These are phyloP conservation scores for Taxidea taxus DNA, from an alignment of 2,113 vertebrate species.

Conservation along the genomic window DNA sequence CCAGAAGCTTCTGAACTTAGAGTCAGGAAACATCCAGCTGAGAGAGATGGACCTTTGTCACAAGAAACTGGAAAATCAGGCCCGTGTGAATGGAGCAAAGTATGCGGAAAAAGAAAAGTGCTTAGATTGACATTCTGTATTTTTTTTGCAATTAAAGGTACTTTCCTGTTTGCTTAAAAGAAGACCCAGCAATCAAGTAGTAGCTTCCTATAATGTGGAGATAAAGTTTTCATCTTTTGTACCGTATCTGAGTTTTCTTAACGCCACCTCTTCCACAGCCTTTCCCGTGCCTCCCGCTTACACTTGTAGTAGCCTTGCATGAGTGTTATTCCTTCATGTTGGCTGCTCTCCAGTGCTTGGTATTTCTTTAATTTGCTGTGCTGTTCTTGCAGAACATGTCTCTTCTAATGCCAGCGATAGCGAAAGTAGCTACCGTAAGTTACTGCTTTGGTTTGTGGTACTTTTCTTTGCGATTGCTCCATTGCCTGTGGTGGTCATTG, in stretches of 20 bases:
- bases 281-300: slow-evolving; percentile 73
- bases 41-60: background rate
- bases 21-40: background rate
- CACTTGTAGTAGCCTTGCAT: slow-evolving; percentile 79
- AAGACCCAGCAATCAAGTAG: background rate
- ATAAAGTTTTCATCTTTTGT: slow-evolving; percentile 83
- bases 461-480: slow-evolving; percentile 79
- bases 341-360: slow-evolving; percentile 82
- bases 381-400: slow-evolving; percentile 90
- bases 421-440: slow-evolving; percentile 91
- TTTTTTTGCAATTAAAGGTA: background rate
- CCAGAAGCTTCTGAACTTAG: background rate
- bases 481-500: slow-evolving; percentile 67
- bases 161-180: slow-evolving; percentile 30
- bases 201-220: slow-evolving; percentile 37
- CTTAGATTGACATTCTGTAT: background rate
- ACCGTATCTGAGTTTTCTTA: slow-evolving; percentile 51
- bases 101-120: background rate
- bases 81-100: background rate
- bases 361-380: slow-evolving; percentile 89
- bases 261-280: slow-evolving; percentile 37
- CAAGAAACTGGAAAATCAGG: background rate
- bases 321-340: slow-evolving; percentile 77
- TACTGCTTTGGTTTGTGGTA: slow-evolving; percentile 83
- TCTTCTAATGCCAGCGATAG: slow-evolving; percentile 91